Base-by-base conservation (phyloP, 2,888 invertebrate species). In the Artemia sinica region DNA sequence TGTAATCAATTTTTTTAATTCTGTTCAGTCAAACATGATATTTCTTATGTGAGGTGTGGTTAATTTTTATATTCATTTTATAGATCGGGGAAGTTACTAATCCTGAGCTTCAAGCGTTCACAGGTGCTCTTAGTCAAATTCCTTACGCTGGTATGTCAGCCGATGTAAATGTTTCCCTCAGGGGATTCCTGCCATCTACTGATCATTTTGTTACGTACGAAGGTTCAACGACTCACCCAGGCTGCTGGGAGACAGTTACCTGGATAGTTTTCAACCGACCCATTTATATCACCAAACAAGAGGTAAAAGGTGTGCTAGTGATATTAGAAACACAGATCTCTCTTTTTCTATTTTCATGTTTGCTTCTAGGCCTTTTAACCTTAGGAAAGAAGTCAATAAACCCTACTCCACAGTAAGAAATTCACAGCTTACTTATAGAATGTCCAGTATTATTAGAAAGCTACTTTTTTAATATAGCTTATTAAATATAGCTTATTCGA, bases 231-330 rank as follows among this genome's bases (percentile, higher is more conserved):
- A 96, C 97, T 69, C 92, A 92, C 80, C 97, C 97, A 10, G 92
- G 95, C 67, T 98, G 97, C 80, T 92, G 95, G 88, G 97, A 98
- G 80, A 96, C 96, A n/a, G 92, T 95, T 58, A 92, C 95, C 71
- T 98, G 97, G 97, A 86, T 97, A 76, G 90, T 98, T 75, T 86
- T 94, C 79, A 97, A 97, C 81, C 94, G 92, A 79, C 96, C 96
- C 72, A 91, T 96, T 77, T 95, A 94, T 83, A 91, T 97, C 77
- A 91, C 93, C 74, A 88, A 88, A 77, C 89, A 91, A 79, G 94
- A 96, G 87, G 95, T 95, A 80, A 79, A 82, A 18, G n/a, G 1
- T 58, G 28, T 8, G 28, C 63, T 58, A 41, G 41, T 41, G 3
- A 41, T 6, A 41, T 41, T 41, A 41, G 41, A 41, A 41, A 41